A percentile compares a stretch with the other conserved stretches of the same genome.
Evolutionary conservation across 2,113 vertebrate species (phyloP).

Genomic region (Synchiropus splendidus): DNA sequence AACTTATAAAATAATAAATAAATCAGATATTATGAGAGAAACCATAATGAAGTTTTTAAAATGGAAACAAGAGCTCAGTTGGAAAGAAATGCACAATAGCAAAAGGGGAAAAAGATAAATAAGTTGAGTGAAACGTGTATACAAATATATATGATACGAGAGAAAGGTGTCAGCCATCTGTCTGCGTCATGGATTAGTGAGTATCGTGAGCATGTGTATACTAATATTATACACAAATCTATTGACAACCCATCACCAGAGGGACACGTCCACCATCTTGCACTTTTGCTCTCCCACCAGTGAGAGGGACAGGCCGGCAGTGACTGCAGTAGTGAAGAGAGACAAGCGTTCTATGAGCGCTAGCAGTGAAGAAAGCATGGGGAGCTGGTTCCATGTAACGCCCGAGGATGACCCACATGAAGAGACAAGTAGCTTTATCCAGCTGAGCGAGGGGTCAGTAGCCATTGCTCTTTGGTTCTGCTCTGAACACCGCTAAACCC

Average conservation of each 20-base stretch:
- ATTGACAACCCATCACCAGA: slow-evolving; percentile 7
- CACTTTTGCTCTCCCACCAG: slow-evolving; percentile 61
- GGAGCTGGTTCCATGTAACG: slow-evolving; percentile 90
- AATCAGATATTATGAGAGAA: no score
- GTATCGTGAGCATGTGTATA: no score
- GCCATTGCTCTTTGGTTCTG: slow-evolving; percentile 40
- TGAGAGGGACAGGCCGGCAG: slow-evolving; percentile 53
- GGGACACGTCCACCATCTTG: slow-evolving; percentile 33
- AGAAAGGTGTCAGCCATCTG: no score
- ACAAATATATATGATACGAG: no score
- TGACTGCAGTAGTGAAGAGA: slow-evolving; percentile 61
- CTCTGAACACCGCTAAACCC: slow-evolving; percentile 35
- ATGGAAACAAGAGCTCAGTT: no score
- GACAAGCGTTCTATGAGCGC: slow-evolving; percentile 73
- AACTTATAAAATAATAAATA: no score
- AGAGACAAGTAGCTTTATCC: slow-evolving; percentile 91
- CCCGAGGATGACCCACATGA: slow-evolving; percentile 88
- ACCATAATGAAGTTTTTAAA: no score
- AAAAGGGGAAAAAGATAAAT: no score
- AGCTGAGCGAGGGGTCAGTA: slow-evolving; percentile 87
- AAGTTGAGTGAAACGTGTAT: no score
- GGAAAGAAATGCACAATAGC: no score
- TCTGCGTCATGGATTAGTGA: no score
- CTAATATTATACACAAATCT: no score
- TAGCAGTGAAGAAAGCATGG: slow-evolving; percentile 91